Evolutionary conservation across 2,797 vertebrate genomes (phyloP), one percentile per base, ranked within the genome.

Genomic region (Trichosurus vulpecula): DNA sequence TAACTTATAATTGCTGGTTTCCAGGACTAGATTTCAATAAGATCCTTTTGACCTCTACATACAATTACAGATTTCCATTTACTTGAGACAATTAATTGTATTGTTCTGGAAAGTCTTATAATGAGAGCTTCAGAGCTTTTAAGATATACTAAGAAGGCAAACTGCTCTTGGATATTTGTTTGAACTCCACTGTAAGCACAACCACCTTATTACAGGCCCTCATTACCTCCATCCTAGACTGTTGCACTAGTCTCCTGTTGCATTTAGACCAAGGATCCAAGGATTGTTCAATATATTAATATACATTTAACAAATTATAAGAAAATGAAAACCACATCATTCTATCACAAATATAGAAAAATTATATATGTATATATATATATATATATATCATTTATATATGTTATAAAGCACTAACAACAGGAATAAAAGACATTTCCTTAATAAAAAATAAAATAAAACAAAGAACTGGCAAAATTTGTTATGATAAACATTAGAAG

Each of bases 1-100:
- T 31, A 12, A 54, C 58, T 61, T 61, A 35, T 4, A 61, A 14
- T 27, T 58, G 89, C 91, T 1, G n/a, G 25, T 92, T 91, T 95
- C 53, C 90, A 89, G 57, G 47, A 90, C 87, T 91, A 89, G 61
- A 31, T 56, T 89, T 61, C 35, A 61, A 93, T 47, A 90, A 94
- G n/a, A 19, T 74, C 19, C 19, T 74, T 74, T 41, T 74, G 66
- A 0, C 19, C 35, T 22, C 16, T 10, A 41, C 8, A 41, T n/a
- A 81, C 41, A 81, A 22, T 81, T 25, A 41, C 0, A 11, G 29
- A 93, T 95, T 66, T 35, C 95, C 35, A 51, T 51, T 58, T 91
- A 95, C 55, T 31, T 92, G 93, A 95, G 93, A 90, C n/a, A 91
- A 81, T 90, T 91, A 91, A 66, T 92, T 93, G 47, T 92, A 58